These are phyloP conservation scores for Tragelaphus scriptus DNA, from an alignment of 2,113 vertebrate species.

Conservation along the genomic window DNA sequence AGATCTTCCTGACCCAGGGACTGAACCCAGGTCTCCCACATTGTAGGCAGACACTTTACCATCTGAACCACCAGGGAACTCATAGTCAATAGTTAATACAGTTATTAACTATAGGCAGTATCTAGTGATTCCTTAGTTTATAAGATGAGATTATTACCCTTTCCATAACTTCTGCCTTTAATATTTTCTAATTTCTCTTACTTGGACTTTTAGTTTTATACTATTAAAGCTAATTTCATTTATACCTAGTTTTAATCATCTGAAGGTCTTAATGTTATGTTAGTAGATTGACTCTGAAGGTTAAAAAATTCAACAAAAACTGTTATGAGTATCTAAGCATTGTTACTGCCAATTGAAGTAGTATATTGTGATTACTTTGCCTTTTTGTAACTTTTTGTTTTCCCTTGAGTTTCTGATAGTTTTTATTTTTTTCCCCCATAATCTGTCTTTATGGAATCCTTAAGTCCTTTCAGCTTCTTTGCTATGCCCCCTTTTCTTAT, in stretches of 20 bases:
- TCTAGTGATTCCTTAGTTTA: neutral
- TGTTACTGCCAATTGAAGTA: neutral
- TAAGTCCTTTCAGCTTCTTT: neutral
- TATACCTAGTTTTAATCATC: neutral
- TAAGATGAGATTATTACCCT: neutral
- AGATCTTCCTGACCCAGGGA: neutral
- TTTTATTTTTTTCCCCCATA: neutral
- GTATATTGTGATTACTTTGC: neutral
- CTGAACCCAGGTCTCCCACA: neutral
- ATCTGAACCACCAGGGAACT: accelerated
- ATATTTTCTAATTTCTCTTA: neutral
- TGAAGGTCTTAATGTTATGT: neutral
- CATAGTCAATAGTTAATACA: neutral
- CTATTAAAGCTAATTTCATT: neutral
- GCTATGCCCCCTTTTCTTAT: neutral
- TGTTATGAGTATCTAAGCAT: neutral
- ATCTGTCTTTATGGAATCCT: neutral
- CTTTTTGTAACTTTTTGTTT: neutral
- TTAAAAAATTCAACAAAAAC: neutral
- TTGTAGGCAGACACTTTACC: neutral
- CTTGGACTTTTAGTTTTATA: neutral
- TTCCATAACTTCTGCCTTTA: neutral
- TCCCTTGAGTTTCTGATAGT: neutral
- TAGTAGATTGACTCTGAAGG: neutral
- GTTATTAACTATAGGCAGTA: neutral